These are phyloP conservation scores for Egretta garzetta DNA, from an alignment of 2,113 vertebrate genomes.

Conservation along the genomic window DNA sequence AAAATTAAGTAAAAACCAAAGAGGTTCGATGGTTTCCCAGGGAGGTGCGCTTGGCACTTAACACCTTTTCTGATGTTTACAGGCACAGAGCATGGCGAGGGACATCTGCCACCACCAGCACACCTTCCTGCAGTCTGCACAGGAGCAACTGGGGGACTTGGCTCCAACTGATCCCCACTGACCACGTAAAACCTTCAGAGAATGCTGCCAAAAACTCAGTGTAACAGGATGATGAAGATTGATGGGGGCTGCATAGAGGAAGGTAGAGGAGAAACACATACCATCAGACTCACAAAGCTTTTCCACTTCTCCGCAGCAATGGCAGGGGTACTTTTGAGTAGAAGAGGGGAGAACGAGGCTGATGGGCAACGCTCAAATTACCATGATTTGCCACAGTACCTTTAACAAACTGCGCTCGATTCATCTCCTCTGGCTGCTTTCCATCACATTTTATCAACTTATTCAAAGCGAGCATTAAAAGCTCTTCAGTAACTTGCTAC, in stretches of 20 bases:
- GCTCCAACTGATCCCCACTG: background rate
- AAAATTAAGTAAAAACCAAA: background rate
- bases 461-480: conserved; percentile 15
- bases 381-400: background rate
- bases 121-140: background rate
- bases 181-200: background rate
- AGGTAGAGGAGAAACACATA: background rate
- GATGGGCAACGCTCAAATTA: background rate
- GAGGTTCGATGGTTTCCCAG: background rate
- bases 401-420: background rate
- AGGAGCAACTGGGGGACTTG: background rate
- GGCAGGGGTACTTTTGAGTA: background rate
- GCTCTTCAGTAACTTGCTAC: background rate
- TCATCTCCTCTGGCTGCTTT: background rate
- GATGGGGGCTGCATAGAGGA: background rate
- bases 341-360: background rate
- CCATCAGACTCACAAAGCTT: background rate
- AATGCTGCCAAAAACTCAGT: background rate
- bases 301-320: background rate
- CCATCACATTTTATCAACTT: conserved; percentile 2
- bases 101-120: background rate
- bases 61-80: background rate
- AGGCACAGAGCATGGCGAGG: rapidly evolving
- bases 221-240: background rate
- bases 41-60: rapidly evolving